Evolutionary conservation across 2,113 vertebrate species (phyloP).

Genomic region (Coracopsis vasa): DNA sequence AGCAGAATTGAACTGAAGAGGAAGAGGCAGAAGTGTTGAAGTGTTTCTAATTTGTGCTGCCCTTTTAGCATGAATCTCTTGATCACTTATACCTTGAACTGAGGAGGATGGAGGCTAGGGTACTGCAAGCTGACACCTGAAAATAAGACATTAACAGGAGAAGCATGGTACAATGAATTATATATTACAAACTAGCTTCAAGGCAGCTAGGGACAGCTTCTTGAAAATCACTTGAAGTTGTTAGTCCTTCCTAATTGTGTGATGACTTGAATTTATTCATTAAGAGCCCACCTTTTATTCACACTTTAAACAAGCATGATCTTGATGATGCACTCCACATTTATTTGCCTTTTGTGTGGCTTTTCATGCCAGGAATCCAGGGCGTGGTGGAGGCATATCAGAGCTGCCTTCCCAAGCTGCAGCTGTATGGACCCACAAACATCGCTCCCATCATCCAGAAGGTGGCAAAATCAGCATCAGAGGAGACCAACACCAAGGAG

Average conservation of each 20-base stretch:
- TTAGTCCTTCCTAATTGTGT: background rate
- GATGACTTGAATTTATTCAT: background rate
- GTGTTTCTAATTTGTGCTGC: background rate
- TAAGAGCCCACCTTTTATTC: background rate
- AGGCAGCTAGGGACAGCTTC: background rate
- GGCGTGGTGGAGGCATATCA: constrained; percentile 97
- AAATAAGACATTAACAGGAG: background rate
- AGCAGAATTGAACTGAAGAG: background rate
- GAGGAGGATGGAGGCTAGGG: background rate
- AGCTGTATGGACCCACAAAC: constrained; percentile 95
- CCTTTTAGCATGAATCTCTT: background rate
- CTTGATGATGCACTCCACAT: background rate
- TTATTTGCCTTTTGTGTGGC: background rate
- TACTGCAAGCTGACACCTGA: background rate
- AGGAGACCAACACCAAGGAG: constrained; percentile 94
- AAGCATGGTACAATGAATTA: background rate
- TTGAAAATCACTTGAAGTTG: background rate
- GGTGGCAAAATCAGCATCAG: constrained; percentile 90
- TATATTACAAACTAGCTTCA: background rate
- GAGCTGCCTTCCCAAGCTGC: constrained; percentile 94
- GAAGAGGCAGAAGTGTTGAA: background rate
- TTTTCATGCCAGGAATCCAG: constrained; percentile 84
- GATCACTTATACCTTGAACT: background rate
- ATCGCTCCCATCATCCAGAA: constrained; percentile 98
- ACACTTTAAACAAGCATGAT: background rate